Conservation (phyloP, 1,140 invertebrate species). For the Chironomus striatipennis region DNA sequence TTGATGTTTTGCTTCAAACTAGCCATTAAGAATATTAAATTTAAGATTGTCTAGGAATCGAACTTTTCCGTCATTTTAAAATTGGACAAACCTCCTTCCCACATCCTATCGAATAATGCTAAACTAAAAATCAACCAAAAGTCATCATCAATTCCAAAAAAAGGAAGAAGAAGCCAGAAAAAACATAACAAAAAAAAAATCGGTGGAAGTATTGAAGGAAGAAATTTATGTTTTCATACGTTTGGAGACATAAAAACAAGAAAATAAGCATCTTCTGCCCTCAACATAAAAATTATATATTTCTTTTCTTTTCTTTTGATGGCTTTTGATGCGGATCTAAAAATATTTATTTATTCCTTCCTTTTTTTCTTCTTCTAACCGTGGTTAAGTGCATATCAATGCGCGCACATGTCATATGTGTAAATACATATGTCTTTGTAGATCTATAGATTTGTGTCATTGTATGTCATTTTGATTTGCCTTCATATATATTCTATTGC, state of each 20-base stretch:
- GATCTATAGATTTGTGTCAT: no score
- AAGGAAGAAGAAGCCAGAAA: background rate
- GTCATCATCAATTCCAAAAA: background rate
- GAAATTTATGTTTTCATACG: constrained; percentile 5
- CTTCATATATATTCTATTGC: no score
- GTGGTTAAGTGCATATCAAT: background rate
- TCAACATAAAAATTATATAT: background rate
- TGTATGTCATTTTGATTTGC: no score
- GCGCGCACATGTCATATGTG: background rate
- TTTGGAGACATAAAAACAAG: background rate
- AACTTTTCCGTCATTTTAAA: no score
- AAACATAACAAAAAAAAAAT: background rate
- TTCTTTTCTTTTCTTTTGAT: background rate
- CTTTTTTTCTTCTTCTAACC: background rate
- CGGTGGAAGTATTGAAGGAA: background rate
- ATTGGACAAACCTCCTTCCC: no score
- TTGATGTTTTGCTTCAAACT: no score
- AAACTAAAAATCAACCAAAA: background rate
- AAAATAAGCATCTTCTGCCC: background rate
- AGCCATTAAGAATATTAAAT: no score
- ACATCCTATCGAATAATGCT: no score
- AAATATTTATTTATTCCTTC: background rate
- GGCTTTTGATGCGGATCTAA: background rate
- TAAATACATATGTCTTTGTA: no score
- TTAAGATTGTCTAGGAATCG: no score